Percentiles rank a stretch among this genome's conserved stretches.
Evolutionary conservation across 2,888 invertebrate genomes (phyloP).

Genomic region (Parnassius orleans): DNA sequence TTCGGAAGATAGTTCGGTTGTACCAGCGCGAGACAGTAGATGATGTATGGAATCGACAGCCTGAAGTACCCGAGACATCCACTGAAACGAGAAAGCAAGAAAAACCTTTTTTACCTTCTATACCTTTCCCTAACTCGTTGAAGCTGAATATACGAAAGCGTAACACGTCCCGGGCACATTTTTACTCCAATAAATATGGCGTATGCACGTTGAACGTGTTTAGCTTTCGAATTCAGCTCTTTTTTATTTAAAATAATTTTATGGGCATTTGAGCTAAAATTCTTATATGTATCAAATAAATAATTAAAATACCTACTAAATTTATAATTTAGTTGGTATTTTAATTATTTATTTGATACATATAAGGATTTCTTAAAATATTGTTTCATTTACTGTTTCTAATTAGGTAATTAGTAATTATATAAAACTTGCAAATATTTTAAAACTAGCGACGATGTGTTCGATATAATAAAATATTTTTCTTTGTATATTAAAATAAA

Average conservation of each 20-base stretch:
- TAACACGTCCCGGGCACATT: background rate
- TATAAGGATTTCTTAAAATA: too few species aligned
- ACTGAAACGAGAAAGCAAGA: slow-evolving; percentile 94
- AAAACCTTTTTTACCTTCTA: slow-evolving; percentile 21
- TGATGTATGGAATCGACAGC: slow-evolving; percentile 99
- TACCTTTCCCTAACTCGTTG: slow-evolving; percentile 2
- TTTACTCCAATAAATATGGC: background rate
- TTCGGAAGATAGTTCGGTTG: slow-evolving; percentile 99
- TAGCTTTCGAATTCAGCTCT: slow-evolving; percentile 6
- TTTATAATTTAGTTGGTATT: too few species aligned
- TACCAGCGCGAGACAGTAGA: slow-evolving; percentile 98
- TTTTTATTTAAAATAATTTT: background rate
- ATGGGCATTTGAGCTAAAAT: too few species aligned
- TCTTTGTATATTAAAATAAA: too few species aligned
- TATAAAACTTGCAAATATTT: too few species aligned
- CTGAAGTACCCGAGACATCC: slow-evolving; percentile 99
- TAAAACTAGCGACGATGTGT: too few species aligned
- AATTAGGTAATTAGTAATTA: too few species aligned
- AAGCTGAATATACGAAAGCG: slow-evolving; percentile 9
- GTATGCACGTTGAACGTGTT: background rate
- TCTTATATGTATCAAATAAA: too few species aligned
- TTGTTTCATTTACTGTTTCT: too few species aligned
- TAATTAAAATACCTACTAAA: too few species aligned
- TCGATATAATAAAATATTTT: too few species aligned
- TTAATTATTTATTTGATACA: too few species aligned